These are phyloP conservation scores for Periophthalmodon schlosseri DNA, from an alignment of 2,113 vertebrate genomes.

Conservation along the genomic window DNA sequence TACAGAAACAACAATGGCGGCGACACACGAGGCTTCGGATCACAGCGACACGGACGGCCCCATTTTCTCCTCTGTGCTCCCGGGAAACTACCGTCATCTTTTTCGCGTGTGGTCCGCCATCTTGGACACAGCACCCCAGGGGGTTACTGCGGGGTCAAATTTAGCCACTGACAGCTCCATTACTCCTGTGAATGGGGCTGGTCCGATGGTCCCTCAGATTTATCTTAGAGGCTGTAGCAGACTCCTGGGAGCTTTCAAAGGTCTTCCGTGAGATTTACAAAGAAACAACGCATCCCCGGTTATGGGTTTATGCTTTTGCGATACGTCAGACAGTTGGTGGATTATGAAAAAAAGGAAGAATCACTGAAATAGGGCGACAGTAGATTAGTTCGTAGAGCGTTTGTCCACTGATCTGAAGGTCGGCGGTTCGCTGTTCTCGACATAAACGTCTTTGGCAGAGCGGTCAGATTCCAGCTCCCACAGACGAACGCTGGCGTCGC, in stretches of 20 bases:
- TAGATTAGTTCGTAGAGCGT: too few species aligned
- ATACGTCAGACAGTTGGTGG: not conserved
- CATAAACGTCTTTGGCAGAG: too few species aligned
- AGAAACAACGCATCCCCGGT: slow-evolving; percentile 17
- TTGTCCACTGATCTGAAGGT: too few species aligned
- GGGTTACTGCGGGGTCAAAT: slow-evolving; percentile 59
- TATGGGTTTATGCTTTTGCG: slow-evolving; percentile 3
- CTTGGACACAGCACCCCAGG: slow-evolving; percentile 32
- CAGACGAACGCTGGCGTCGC: too few species aligned
- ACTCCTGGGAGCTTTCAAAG: slow-evolving; percentile 20
- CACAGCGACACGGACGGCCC: slow-evolving; percentile 56
- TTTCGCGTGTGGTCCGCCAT: slow-evolving; percentile 8
- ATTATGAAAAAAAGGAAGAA: too few species aligned
- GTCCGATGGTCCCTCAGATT: slow-evolving; percentile 48
- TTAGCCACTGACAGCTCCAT: slow-evolving; percentile 66
- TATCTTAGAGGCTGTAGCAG: slow-evolving; percentile 38
- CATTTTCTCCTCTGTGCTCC: slow-evolving; percentile 53
- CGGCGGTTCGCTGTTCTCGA: too few species aligned
- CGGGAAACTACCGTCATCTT: slow-evolving; percentile 53
- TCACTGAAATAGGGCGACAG: too few species aligned
- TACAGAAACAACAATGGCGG: slow-evolving; percentile 16
- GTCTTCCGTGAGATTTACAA: slow-evolving; percentile 20
- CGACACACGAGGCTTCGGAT: slow-evolving; percentile 8
- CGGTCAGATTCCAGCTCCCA: too few species aligned
- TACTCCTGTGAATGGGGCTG: slow-evolving; percentile 56